Base-by-base conservation (phyloP, 2,888 invertebrate genomes). In the Rutpela maculata region DNA sequence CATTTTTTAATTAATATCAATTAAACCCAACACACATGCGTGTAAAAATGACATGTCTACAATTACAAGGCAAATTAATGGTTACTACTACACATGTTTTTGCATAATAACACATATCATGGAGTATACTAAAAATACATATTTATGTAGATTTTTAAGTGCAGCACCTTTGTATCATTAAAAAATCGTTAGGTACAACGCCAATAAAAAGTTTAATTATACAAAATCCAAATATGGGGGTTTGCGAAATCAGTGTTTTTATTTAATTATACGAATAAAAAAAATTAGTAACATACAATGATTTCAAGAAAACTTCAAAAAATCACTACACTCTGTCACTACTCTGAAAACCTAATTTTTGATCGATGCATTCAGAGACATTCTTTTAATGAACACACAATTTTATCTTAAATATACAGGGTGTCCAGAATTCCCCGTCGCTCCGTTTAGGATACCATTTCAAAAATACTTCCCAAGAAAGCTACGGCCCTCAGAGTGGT, bases 41-140 rank as follows among this genome's bases (percentile, higher is more conserved):
- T n/a, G 35, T 63, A n/a, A 63, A 63, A 35, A 63, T 15, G 17
- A 35, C 35, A 10, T 35, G 31, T 63, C 35, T 35, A 18, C 35
- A 35, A 63, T 63, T 63, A 63, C 62, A 35, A 17, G 17, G n/a
- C 12, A 63, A 63, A 63, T 63, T 63, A 31, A 63, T 63, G 62
- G 35, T 18, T 31, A 63, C 17, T 63, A 35, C 17, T 35, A 35
- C 62, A 35, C 35, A 35, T 63, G 62, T 50, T 50, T 18, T 17
- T 35, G 10, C 35, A 63, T 63, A 35, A 63, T 31, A 31, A n/a
- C 31, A 17, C 35, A 63, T 63, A 63, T 31, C 19, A 60, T 31
- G 31, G 19, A 12, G 12, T 5, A 50, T 50, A 50, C n/a, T 50
- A 50, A 50, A 43, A 50, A 50, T 50, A 50, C 50, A 50, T 50